Percentiles rank a stretch among this genome's conserved stretches.
Evolutionary conservation across 1,140 invertebrate species (phyloP).

Genomic region (Heliothis virescens): DNA sequence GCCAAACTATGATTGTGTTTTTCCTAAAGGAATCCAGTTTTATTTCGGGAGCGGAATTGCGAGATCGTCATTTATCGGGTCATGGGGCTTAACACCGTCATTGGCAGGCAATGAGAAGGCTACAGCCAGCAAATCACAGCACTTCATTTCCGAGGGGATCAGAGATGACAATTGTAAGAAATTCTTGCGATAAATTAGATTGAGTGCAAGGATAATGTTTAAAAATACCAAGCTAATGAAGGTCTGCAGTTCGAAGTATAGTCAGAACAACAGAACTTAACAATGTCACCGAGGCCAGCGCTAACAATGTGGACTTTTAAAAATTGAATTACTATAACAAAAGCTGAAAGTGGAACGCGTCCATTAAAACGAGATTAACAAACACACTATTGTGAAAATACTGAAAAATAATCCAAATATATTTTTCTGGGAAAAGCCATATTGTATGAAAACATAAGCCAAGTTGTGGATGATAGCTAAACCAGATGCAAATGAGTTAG

Average conservation of each 20-base stretch:
- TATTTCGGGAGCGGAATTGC: slow-evolving; percentile 28
- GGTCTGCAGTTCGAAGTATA: background rate
- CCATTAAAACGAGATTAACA: slow-evolving; percentile 26
- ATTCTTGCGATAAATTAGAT: background rate
- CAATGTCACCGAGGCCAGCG: slow-evolving; percentile 24
- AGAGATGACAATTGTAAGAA: background rate
- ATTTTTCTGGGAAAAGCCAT: too few relatives aligned
- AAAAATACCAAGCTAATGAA: slow-evolving; percentile 19
- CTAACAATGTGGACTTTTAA: slow-evolving; percentile 18
- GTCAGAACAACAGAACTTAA: slow-evolving; percentile 26
- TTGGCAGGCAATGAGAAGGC: background rate
- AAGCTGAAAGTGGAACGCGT: slow-evolving; percentile 18
- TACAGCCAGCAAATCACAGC: background rate
- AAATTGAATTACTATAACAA: slow-evolving; percentile 37
- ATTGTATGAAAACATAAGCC: too few relatives aligned
- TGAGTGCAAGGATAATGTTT: slow-evolving; percentile 6
- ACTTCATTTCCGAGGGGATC: background rate
- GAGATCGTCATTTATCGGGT: slow-evolving; percentile 27
- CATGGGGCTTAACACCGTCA: slow-evolving; percentile 23
- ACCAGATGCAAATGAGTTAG: slow-evolving; percentile 3
- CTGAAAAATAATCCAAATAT: background rate
- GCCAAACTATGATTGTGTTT: slow-evolving; percentile 34
- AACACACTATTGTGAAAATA: too few relatives aligned
- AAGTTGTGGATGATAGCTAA: background rate
- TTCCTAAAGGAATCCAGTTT: slow-evolving; percentile 24